Evolutionary conservation across 2,888 invertebrate genomes (phyloP), one percentile per base, ranked within the genome.

Genomic region (Sclerodermus sp.): DNA sequence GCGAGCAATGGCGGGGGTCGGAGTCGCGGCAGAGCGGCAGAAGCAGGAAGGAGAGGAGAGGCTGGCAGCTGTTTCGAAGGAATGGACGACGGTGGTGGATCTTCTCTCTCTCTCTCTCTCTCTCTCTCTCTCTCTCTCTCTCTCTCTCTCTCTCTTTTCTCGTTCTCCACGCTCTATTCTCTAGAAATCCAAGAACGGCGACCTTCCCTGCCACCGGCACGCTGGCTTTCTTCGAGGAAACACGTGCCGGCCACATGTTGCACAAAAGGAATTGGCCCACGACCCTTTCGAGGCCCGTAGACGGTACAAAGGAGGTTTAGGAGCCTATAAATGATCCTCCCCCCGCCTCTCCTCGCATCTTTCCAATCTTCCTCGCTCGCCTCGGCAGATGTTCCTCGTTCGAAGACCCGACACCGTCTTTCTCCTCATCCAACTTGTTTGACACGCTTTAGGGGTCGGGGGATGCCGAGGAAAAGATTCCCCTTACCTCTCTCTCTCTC

Each of bases 191-290:
- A n/a, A n/a, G n/a, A n/a, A n/a, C n/a, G n/a, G n/a, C n/a, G n/a
- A n/a, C n/a, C n/a, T n/a, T n/a, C n/a, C n/a, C n/a, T n/a, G n/a
- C n/a, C n/a, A n/a, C n/a, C 18, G 16, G 34, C 3, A 34, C n/a
- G 14, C 3, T 14, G 34, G n/a, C 34, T 34, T 34, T 34, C 34
- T 34, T 14, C n/a, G n/a, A 13, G 62, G 68, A 73, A 73, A 77
- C 77, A 77, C 77, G 77, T 77, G 77, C 71, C 75, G 47, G 67
- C 75, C 77, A 76, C 76, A 77, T 77, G 75, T 75, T 75, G 74
- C 72, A 71, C 66, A 69, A 75, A 76, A 70, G 66, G 68, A 72
- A 73, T 73, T 73, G 59, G 23, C 64, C 57, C 47, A 51, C 57
- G 66, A 63, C 68, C 63, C 67, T 62, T 67, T 67, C 64, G 53